Conservation (phyloP, 2,888 invertebrate species). For the Drosophila subsilvestris region DNA sequence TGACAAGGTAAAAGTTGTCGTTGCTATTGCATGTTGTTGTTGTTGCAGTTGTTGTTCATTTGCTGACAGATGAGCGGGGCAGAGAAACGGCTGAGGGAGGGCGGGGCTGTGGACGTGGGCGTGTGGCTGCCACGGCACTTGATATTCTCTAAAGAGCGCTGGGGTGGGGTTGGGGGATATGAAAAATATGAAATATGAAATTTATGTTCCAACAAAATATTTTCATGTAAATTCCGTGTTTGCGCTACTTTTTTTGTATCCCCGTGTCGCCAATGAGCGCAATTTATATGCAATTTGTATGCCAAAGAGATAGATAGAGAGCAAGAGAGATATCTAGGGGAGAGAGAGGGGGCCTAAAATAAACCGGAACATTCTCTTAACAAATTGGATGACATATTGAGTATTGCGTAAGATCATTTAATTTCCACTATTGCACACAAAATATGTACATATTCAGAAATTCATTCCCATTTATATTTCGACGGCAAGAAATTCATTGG, state of each 20-base stretch:
- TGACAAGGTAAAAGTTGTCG: conserved; percentile 51
- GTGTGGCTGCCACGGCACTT: conserved; percentile 17
- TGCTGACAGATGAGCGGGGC: conserved; percentile 7
- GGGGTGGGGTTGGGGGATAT: not conserved
- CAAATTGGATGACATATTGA: too few species aligned
- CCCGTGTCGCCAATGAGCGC: conserved; percentile 64
- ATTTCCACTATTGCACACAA: too few species aligned
- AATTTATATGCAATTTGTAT: conserved; percentile 77
- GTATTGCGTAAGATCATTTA: too few species aligned
- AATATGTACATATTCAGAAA: too few species aligned
- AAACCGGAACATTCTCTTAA: too few species aligned
- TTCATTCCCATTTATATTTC: too few species aligned
- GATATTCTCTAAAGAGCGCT: conserved; percentile 33
- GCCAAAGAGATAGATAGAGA: conserved; percentile 12
- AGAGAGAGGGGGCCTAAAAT: too few species aligned
- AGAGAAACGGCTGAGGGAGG: not conserved
- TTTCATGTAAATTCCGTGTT: conserved; percentile 66
- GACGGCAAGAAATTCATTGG: too few species aligned
- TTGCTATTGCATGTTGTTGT: conserved; percentile 14
- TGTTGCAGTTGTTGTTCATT: conserved; percentile 51
- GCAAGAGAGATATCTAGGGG: too few species aligned
- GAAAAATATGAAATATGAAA: conserved; percentile 62
- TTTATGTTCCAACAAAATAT: conserved; percentile 67
- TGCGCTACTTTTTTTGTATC: conserved; percentile 4
- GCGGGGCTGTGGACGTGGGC: not conserved